These are phyloP conservation scores for Bombycilla garrulus DNA, from an alignment of 2,113 vertebrate species.

Conservation along the genomic window DNA sequence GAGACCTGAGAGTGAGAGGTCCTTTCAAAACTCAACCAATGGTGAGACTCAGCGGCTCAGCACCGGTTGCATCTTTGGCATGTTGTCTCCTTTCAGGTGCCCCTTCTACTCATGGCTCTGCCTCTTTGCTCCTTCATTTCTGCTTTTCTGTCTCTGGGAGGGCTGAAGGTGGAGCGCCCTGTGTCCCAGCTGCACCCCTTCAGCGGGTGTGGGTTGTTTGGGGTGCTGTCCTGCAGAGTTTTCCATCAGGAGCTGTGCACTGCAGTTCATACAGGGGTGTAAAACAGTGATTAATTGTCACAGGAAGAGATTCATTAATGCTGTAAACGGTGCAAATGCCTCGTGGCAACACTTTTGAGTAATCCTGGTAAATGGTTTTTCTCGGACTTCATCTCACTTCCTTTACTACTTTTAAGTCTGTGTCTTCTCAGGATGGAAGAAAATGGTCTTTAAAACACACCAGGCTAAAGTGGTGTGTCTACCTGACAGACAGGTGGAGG, in stretches of 20 bases:
- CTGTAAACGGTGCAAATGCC: background rate
- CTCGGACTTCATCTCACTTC: background rate
- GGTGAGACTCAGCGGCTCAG: conserved; percentile 26
- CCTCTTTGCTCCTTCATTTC: background rate
- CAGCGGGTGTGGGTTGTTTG: background rate
- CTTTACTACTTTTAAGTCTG: background rate
- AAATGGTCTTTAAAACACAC: background rate
- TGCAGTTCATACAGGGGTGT: background rate
- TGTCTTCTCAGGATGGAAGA: background rate
- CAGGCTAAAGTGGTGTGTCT: background rate
- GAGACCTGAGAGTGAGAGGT: conserved; percentile 15
- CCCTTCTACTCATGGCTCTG: background rate
- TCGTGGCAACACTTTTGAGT: background rate
- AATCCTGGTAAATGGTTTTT: background rate
- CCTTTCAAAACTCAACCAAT: conserved; percentile 37
- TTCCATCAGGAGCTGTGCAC: background rate
- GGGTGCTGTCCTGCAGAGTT: background rate
- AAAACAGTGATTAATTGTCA: background rate
- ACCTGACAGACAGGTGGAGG: background rate
- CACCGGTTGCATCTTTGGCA: background rate
- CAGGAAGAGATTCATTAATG: background rate
- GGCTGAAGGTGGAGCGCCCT: background rate
- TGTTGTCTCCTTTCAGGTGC: background rate
- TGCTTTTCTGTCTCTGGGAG: background rate
- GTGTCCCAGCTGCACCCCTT: background rate